Conservation (phyloP, 2,888 invertebrate species). For the Eurytoma adleriae region DNA sequence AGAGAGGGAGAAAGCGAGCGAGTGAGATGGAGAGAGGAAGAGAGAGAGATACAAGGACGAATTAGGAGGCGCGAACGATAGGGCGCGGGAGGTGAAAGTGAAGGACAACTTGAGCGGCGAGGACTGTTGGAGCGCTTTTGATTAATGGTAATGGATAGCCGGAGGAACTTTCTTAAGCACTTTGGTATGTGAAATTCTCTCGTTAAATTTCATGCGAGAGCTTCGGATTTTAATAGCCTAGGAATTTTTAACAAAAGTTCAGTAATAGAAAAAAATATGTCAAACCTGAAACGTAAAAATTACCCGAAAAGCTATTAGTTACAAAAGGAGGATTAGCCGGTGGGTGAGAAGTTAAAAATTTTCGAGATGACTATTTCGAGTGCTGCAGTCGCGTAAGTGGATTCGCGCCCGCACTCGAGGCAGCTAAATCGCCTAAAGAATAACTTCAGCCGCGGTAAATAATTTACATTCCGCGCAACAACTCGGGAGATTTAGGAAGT, state of each 20-base stretch:
- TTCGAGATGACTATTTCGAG: not conserved
- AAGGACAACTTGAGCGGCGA: slow-evolving; percentile 35
- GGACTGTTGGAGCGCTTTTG: slow-evolving; percentile 35
- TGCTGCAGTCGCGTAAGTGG: not conserved
- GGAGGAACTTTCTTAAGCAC: not conserved
- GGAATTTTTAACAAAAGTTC: not conserved
- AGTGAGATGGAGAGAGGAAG: too few species aligned
- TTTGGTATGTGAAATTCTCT: not conserved
- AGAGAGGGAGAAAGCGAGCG: not conserved
- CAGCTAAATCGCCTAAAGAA: not conserved
- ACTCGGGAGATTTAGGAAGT: slow-evolving; percentile 34
- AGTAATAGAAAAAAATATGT: too few species aligned
- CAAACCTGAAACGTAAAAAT: too few species aligned
- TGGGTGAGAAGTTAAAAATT: not conserved
- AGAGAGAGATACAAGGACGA: slow-evolving; percentile 6
- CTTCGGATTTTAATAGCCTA: slow-evolving; percentile 21
- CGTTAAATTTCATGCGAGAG: not conserved
- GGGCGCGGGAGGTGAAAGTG: not conserved
- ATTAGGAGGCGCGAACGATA: slow-evolving; percentile 14
- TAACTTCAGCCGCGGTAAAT: slow-evolving; percentile 3
- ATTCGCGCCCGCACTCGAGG: not conserved
- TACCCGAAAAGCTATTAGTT: too few species aligned
- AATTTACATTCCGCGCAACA: slow-evolving; percentile 34
- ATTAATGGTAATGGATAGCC: slow-evolving; percentile 45
- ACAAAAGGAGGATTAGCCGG: not conserved